phyloP scores from a whole-genome alignment of 2,797 vertebrate genomes.

The Xenentodon cancila region DNA sequence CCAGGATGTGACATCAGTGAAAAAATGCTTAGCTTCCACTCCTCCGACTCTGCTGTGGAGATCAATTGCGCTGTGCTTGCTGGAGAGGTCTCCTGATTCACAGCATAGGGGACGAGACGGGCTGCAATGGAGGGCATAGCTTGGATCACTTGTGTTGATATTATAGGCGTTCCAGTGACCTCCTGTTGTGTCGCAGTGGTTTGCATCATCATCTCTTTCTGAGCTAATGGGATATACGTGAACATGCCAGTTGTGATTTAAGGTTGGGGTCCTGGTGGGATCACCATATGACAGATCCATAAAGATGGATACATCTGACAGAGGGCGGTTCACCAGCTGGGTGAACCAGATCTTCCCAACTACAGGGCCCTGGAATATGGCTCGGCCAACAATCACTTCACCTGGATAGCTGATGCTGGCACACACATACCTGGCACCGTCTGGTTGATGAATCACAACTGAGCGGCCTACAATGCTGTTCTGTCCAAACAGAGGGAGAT shows the following conservation, averaged over 20 bases:
- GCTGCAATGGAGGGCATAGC: constrained; percentile 73
- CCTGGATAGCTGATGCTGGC: constrained; percentile 78
- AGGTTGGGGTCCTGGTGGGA: constrained; percentile 51
- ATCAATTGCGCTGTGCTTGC: constrained; percentile 71
- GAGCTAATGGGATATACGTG: constrained; percentile 81
- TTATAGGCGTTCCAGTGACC: constrained; percentile 84
- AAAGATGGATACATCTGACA: constrained; percentile 84
- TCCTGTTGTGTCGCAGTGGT: constrained; percentile 70
- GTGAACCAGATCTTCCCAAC: constrained; percentile 81
- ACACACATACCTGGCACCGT: constrained; percentile 71
- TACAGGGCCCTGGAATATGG: constrained; percentile 74
- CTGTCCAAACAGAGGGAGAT: constrained; percentile 83
- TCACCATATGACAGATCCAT: constrained; percentile 76
- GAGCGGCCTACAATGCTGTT: constrained; percentile 87
- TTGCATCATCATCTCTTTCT: constrained; percentile 71
- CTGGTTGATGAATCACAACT: constrained; percentile 75
- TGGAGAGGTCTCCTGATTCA: constrained; percentile 81
- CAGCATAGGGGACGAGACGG: constrained; percentile 76
- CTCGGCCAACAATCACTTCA: constrained; percentile 70
- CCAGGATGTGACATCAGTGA: constrained; percentile 83
- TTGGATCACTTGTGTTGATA: constrained; percentile 51
- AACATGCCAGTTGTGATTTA: constrained; percentile 84
- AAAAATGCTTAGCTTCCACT: constrained; percentile 74
- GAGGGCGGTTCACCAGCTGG: constrained; percentile 73
- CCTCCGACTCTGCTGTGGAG: constrained; percentile 43